Percentiles rank a stretch among this genome's conserved stretches.
Evolutionary conservation across 2,888 invertebrate species (phyloP).

Genomic region (Eristalinus aeneus): DNA sequence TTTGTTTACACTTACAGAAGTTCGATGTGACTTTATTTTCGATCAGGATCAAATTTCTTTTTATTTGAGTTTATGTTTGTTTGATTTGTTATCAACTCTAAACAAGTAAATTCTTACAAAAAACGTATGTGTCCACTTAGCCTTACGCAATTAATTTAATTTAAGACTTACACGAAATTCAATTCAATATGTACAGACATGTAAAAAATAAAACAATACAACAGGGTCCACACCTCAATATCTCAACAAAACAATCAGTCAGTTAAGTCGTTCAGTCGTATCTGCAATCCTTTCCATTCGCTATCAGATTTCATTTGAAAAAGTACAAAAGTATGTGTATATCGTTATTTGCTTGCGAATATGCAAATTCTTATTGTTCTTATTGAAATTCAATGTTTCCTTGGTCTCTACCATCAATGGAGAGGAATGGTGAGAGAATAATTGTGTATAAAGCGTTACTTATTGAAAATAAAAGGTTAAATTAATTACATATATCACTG

Average conservation of each 20-base stretch:
- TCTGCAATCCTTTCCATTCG: constrained; percentile 28
- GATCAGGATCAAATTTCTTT: constrained; percentile 34
- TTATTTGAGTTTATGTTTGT: constrained; percentile 15
- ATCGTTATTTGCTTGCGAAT: constrained; percentile 28
- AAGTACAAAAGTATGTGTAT: too few species aligned
- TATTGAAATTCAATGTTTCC: constrained; percentile 1
- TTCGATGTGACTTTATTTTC: constrained; percentile 50
- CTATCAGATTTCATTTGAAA: not conserved
- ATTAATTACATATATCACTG: constrained; percentile 71
- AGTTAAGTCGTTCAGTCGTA: constrained; percentile 64
- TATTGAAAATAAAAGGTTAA: constrained; percentile 44
- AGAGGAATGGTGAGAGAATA: not conserved
- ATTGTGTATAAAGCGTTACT: constrained; percentile 48
- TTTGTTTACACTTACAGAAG: constrained; percentile 18
- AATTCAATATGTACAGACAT: constrained; percentile 54
- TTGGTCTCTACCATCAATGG: not conserved
- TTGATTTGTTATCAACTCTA: constrained; percentile 21
- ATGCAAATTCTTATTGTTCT: not conserved
- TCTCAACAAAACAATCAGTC: constrained; percentile 69
- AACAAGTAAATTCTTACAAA: constrained; percentile 49
- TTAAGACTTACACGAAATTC: constrained; percentile 41
- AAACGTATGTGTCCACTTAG: constrained; percentile 23
- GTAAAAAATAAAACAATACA: constrained; percentile 48
- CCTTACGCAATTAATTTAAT: constrained; percentile 39
- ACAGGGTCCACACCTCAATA: constrained; percentile 52